A percentile compares a stretch with the other conserved stretches of the same genome.
Evolutionary conservation across 2,888 invertebrate genomes (phyloP).

Genomic region (Dryadula phaetusa): DNA sequence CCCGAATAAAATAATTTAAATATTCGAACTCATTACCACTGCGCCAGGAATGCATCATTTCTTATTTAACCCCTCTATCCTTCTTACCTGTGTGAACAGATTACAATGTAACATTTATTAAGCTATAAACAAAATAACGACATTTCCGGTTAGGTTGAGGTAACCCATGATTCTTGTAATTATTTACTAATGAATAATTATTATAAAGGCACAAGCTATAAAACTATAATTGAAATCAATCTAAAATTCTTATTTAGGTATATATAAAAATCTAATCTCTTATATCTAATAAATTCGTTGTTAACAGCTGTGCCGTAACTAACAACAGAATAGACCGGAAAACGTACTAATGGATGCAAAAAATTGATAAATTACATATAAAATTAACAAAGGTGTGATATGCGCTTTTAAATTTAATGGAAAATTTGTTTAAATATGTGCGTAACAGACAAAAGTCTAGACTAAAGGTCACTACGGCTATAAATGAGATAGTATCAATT

Average conservation of each 20-base stretch:
- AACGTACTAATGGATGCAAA: constrained; percentile 10
- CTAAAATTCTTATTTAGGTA: background rate
- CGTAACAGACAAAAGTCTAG: constrained; percentile 46
- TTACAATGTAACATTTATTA: too few species aligned
- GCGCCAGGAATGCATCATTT: too few species aligned
- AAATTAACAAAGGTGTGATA: constrained; percentile 25
- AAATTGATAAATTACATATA: background rate
- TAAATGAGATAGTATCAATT: constrained; percentile 51
- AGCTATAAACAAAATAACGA: too few species aligned
- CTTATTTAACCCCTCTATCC: too few species aligned
- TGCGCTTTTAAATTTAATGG: constrained; percentile 25
- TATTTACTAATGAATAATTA: too few species aligned
- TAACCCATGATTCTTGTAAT: too few species aligned
- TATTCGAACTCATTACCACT: too few species aligned
- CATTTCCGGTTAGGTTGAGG: too few species aligned
- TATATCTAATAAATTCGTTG: background rate
- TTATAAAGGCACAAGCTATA: too few species aligned
- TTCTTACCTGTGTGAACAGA: too few species aligned
- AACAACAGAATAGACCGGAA: constrained; percentile 24
- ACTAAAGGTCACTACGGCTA: constrained; percentile 55
- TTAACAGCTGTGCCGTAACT: background rate
- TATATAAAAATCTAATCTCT: background rate
- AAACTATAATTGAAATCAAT: background rate
- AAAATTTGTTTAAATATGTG: constrained; percentile 25
- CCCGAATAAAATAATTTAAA: too few species aligned